A percentile compares a stretch with the other conserved stretches of the same genome.
These are phyloP conservation scores for Dynastes tityus DNA, from an alignment of 2,888 invertebrate genomes.

Conservation along the genomic window DNA sequence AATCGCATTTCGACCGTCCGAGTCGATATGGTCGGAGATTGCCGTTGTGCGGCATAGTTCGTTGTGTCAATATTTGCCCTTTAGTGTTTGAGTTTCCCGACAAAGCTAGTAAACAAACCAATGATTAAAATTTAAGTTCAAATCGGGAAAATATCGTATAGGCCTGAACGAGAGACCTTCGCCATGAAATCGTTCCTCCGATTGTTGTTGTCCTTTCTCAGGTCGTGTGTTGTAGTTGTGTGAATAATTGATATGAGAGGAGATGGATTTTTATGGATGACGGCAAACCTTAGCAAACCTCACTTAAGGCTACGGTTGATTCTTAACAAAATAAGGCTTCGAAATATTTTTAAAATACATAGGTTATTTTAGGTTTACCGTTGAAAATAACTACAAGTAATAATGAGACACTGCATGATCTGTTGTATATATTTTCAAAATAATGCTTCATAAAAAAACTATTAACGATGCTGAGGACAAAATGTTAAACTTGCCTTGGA, in stretches of 20 bases:
- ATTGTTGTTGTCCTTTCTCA: constrained; percentile 5
- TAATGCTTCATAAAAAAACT: too few species aligned
- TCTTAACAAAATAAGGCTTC: too few species aligned
- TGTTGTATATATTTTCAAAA: too few species aligned
- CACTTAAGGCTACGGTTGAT: too few species aligned
- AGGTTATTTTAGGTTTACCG: too few species aligned
- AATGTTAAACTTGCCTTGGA: too few species aligned
- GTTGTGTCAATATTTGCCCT: constrained; percentile 31
- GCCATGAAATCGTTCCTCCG: constrained; percentile 7
- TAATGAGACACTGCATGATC: too few species aligned
- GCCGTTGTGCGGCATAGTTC: constrained; percentile 17
- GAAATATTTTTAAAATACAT: too few species aligned
- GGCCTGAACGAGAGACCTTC: neutral
- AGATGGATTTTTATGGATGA: neutral
- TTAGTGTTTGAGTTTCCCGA: constrained; percentile 36
- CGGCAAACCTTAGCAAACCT: too few species aligned
- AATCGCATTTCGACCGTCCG: constrained; percentile 23
- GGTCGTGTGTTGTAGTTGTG: neutral
- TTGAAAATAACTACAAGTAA: too few species aligned
- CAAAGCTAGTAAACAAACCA: constrained; percentile 25
- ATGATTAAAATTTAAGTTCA: constrained; percentile 45
- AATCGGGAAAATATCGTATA: constrained; percentile 26
- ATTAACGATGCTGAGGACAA: too few species aligned
- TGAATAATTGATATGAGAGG: constrained; percentile 9
- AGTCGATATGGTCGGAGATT: constrained; percentile 24